phyloP scores from a whole-genome alignment of 2,888 invertebrate genomes.

The Himalopsyche japonica region DNA sequence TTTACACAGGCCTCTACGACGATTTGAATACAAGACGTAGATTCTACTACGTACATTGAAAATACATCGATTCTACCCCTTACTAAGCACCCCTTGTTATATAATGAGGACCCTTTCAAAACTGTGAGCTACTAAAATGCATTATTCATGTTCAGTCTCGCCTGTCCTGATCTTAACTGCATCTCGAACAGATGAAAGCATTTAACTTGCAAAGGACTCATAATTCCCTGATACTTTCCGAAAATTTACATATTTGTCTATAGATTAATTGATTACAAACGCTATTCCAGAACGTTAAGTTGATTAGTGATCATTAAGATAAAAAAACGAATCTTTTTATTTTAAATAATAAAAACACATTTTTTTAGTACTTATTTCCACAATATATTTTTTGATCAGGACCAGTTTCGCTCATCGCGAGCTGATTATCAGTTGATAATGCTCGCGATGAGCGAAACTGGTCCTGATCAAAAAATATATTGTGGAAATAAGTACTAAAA shows the following conservation, averaged over 20 bases:
- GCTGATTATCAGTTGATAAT: too few species aligned
- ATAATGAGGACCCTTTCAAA: conserved; percentile 25
- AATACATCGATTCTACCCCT: conserved; percentile 21
- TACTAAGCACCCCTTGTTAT: neutral
- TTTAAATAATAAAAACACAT: too few species aligned
- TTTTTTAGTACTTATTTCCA: too few species aligned
- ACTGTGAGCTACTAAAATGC: neutral
- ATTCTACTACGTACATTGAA: conserved; percentile 17
- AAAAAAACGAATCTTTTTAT: neutral
- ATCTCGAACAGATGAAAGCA: conserved; percentile 15
- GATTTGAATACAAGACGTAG: neutral
- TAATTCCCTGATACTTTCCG: neutral
- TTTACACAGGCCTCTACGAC: neutral
- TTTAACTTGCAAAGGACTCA: conserved; percentile 13
- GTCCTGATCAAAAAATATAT: too few species aligned
- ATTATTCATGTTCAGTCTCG: conserved; percentile 23
- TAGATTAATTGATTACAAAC: neutral
- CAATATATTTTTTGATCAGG: too few species aligned
- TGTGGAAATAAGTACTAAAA: too few species aligned
- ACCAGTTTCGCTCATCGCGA: too few species aligned
- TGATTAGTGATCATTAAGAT: neutral
- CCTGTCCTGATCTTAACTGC: conserved; percentile 26
- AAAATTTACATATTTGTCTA: neutral
- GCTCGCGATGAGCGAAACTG: too few species aligned
- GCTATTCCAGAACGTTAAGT: neutral